phyloP scores from a whole-genome alignment of 1,140 invertebrate genomes.

The Euwallacea similis region DNA sequence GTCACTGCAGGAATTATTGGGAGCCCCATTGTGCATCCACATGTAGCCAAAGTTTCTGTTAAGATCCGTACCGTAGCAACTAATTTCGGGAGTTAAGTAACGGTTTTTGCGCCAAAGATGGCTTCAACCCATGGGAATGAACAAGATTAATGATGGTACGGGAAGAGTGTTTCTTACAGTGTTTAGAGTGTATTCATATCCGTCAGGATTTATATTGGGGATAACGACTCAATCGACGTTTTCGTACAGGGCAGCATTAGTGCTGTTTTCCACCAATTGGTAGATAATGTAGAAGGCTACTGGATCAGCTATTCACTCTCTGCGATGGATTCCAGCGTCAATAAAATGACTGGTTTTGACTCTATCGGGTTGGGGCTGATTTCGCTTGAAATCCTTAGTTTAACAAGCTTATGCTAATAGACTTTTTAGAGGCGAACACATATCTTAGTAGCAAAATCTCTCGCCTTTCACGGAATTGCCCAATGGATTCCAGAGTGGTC shows the following conservation, averaged over 20 bases:
- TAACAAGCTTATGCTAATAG: neutral
- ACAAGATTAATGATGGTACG: neutral
- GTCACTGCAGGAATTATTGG: slow-evolving; percentile 64
- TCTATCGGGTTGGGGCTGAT: slow-evolving; percentile 56
- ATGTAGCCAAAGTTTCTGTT: slow-evolving; percentile 72
- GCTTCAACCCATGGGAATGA: slow-evolving; percentile 50
- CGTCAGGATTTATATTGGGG: slow-evolving; percentile 74
- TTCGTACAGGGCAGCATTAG: slow-evolving; percentile 52
- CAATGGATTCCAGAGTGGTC: slow-evolving; percentile 57
- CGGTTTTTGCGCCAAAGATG: slow-evolving; percentile 71
- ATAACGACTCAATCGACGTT: slow-evolving; percentile 68
- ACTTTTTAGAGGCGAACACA: neutral
- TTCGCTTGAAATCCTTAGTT: slow-evolving; percentile 32
- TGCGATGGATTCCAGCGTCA: slow-evolving; percentile 67
- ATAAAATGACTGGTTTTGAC: slow-evolving; percentile 63
- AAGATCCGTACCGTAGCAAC: slow-evolving; percentile 63
- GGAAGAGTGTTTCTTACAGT: slow-evolving; percentile 1
- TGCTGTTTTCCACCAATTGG: slow-evolving; percentile 58
- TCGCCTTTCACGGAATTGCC: slow-evolving; percentile 63
- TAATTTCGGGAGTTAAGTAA: slow-evolving; percentile 44
- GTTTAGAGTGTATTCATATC: slow-evolving; percentile 66
- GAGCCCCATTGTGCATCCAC: slow-evolving; percentile 66
- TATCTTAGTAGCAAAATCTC: slow-evolving; percentile 43
- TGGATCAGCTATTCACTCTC: slow-evolving; percentile 71
- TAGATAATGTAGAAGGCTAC: slow-evolving; percentile 66